Percentiles rank a stretch among this genome's conserved stretches.
These are phyloP conservation scores for Anhinga rufa DNA, from an alignment of 2,113 vertebrate genomes.

Conservation along the genomic window DNA sequence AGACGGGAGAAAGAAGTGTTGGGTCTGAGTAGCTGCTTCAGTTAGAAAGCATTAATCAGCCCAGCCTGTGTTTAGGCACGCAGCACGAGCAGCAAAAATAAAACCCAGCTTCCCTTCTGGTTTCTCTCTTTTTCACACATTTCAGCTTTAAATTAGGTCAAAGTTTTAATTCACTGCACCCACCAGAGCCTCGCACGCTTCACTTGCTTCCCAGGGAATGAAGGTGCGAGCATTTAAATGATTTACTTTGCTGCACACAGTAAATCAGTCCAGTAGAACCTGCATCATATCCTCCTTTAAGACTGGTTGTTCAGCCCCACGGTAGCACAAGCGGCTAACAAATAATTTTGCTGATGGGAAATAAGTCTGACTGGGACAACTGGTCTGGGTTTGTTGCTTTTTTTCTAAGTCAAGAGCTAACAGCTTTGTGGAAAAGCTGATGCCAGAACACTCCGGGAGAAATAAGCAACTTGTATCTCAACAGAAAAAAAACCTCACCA, in stretches of 20 bases:
- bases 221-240: background rate
- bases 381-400: background rate
- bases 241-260: slow-evolving; percentile 16
- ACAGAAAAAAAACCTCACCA: background rate
- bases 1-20: background rate
- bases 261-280: slow-evolving; percentile 1
- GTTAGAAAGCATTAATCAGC: background rate
- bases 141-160: slow-evolving; percentile 77
- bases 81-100: background rate
- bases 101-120: slow-evolving; percentile 7
- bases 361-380: background rate
- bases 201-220: slow-evolving; percentile 77
- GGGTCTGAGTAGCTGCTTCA: background rate
- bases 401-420: slow-evolving; percentile 2
- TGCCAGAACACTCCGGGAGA: background rate
- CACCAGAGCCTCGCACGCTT: slow-evolving; percentile 70
- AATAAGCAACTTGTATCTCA: background rate
- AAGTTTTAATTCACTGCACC: slow-evolving; percentile 67
- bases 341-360: slow-evolving; percentile 21
- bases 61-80: background rate
- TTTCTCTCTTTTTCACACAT: slow-evolving; percentile 66
- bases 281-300: background rate
- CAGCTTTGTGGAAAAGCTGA: background rate
- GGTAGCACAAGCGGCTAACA: background rate
- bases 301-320: background rate